Percentiles rank a stretch among this genome's conserved stretches.
phyloP scores from a whole-genome alignment of 1,140 invertebrate genomes.

The Drosophila arawakana region DNA sequence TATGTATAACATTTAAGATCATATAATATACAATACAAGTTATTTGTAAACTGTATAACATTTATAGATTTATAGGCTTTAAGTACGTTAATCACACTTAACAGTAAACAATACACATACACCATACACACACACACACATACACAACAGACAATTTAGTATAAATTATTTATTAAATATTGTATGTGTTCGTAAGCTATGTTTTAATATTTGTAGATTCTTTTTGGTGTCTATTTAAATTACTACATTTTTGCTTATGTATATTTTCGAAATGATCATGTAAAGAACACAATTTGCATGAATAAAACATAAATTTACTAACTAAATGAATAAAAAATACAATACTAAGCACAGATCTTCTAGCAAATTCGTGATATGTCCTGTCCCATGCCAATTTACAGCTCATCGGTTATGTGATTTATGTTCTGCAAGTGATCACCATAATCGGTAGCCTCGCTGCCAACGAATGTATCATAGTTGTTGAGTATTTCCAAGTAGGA shows the following conservation, averaged over 20 bases:
- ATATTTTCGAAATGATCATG: slow-evolving; percentile 24
- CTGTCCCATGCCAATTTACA: slow-evolving; percentile 85
- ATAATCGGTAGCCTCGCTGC: slow-evolving; percentile 98
- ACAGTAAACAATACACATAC: slow-evolving; percentile 24
- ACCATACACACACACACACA: slow-evolving; percentile 27
- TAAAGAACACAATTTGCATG: slow-evolving; percentile 45
- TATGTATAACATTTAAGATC: slow-evolving; percentile 29
- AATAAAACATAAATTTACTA: slow-evolving; percentile 70
- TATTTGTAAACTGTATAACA: not conserved
- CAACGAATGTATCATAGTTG: slow-evolving; percentile 96
- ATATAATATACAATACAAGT: not conserved
- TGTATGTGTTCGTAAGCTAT: slow-evolving; percentile 30
- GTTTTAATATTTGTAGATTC: slow-evolving; percentile 59
- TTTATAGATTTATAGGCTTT: slow-evolving; percentile 6
- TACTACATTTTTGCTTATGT: slow-evolving; percentile 43
- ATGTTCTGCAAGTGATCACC: slow-evolving; percentile 94
- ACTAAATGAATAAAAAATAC: slow-evolving; percentile 63
- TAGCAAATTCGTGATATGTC: slow-evolving; percentile 30
- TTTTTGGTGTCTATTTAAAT: slow-evolving; percentile 78
- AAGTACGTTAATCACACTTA: slow-evolving; percentile 10
- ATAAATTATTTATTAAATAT: slow-evolving; percentile 60
- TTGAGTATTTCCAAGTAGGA: slow-evolving; percentile 94
- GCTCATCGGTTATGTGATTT: slow-evolving; percentile 92
- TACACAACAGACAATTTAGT: slow-evolving; percentile 52
- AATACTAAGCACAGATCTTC: slow-evolving; percentile 56